Base-by-base conservation (phyloP, 2,113 vertebrate genomes). In the Manacus vitellinus region DNA sequence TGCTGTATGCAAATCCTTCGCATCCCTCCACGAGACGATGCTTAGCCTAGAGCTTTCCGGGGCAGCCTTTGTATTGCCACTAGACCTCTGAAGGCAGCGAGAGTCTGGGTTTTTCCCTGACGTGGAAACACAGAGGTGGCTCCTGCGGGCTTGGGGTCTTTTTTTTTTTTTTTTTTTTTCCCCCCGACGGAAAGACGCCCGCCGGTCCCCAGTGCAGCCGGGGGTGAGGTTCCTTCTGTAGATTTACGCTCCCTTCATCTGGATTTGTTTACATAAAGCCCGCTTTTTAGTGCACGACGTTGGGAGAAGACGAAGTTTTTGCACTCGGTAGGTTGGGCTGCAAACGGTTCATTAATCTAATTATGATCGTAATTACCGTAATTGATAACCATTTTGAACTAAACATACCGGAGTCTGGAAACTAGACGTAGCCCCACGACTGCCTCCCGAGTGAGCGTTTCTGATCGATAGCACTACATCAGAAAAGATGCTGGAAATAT, bases 311-410 rank as follows among this genome's bases (percentile, higher is more conserved):
- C 70, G 78, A 97, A 98, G 98, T 97, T 98, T 97, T 97, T 96
- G 89, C 94, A 95, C 95, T 96, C 95, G 77, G 95, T 97, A 98
- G 97, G 97, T 96, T 93, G 96, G 96, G 96, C 96, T 97, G 91
- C 89, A 95, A 95, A 97, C 94, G 97, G 97, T 97, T 98, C 98
- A 97, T 98, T 98, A 98, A 98, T 98, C 97, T 98, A 98, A 98
- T 98, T 98, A 98, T 94, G 96, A 95, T 78, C 70, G 70, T 98
- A 98, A 98, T 98, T 97, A 97, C 96, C 93, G 93, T 98, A 98
- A 98, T 98, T 98, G 98, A 98, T 98, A 98, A 95, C 93, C 97
- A 81, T 98, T 98, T 97, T 94, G 91, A 98, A 97, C 95, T 96
- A 85, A 97, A 96, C 97, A 94, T 92, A 87, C 95, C 89, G 86